Evolutionary conservation across 2,113 vertebrate species (phyloP), one percentile per base, ranked within the genome.

Genomic region (Girardinichthys multiradiatus): DNA sequence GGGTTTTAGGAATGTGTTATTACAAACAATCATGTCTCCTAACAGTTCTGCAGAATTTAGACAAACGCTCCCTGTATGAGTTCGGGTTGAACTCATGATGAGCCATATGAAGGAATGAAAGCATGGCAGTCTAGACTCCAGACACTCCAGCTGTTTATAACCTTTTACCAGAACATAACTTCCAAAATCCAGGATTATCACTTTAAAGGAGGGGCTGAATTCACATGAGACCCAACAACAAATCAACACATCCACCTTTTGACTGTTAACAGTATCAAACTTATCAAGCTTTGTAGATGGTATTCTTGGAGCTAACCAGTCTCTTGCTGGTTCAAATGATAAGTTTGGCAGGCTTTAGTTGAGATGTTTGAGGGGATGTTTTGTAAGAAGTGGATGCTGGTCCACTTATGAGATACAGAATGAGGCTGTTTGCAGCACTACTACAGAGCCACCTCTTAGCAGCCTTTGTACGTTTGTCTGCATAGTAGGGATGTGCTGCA

Each of bases 211-310:
- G 70, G 51, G 77, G 78, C 79, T 84, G 64, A 64, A 76, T 82
- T 76, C 28, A 67, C 57, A n/a, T 64, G 29, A 79, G 68, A 57
- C n/a, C 29, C 69, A 29, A 59, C 42, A 28, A 64, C 17, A 62
- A 68, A 30, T 30, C 68, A 75, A 33, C 61, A 63, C 14, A 37
- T 24, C 12, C 65, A 54, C 15, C 58, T 60, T 14, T 33, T 33
- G 19, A 80, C 24, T n/a, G 7, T 24, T n/a, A 39, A n/a, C 65
- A 33, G 77, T 79, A 80, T 83, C 77, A 80, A 82, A 84, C 80
- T 87, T 75, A 87, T 89, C 81, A 80, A 79, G 74, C 81, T 82
- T 81, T 85, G 83, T 85, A 45, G 77, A 84, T 73, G 65, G 83
- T 80, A 73, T 85, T 90, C 71, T 78, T 76, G 68, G 68, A 87